Conservation (phyloP, 2,113 vertebrate species). For the Brachionichthys hirsutus region DNA sequence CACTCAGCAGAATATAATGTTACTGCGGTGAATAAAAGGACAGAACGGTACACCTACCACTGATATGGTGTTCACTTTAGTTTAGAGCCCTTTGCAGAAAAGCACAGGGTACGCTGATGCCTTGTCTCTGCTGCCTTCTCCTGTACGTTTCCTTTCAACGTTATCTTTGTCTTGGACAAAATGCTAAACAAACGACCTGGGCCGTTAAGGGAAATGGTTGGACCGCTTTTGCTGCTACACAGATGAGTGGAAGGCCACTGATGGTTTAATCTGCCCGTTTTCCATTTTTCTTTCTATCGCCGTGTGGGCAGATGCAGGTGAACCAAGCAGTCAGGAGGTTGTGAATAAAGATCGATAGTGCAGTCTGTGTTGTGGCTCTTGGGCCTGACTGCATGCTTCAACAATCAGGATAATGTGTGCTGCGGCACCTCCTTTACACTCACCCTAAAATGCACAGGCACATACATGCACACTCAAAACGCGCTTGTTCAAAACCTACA, state of each 20-base stretch:
- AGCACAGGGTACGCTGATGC: too few relatives aligned
- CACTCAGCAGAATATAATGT: too few relatives aligned
- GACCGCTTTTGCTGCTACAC: not conserved
- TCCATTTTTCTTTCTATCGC: not conserved
- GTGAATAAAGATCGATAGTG: conserved; percentile 19
- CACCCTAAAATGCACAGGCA: not conserved
- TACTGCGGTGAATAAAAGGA: too few relatives aligned
- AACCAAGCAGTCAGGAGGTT: conserved; percentile 13
- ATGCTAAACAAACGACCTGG: too few relatives aligned
- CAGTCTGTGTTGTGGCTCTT: conserved; percentile 2
- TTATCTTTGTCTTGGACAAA: too few relatives aligned
- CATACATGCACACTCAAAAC: not conserved
- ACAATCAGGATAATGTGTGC: conserved; percentile 19
- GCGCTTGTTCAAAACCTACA: not conserved
- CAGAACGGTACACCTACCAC: too few relatives aligned
- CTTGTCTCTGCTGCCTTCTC: too few relatives aligned
- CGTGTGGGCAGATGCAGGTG: conserved; percentile 15
- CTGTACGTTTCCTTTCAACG: too few relatives aligned
- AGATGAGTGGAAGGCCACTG: not conserved
- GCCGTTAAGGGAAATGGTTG: too few relatives aligned
- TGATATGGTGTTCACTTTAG: too few relatives aligned
- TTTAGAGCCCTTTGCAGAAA: too few relatives aligned
- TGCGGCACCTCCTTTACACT: conserved; percentile 3
- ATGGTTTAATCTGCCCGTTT: conserved; percentile 1
- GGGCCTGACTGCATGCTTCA: conserved; percentile 14